Evolutionary conservation across 2,888 invertebrate genomes (phyloP).

Genomic region (Philonicus albiceps): DNA sequence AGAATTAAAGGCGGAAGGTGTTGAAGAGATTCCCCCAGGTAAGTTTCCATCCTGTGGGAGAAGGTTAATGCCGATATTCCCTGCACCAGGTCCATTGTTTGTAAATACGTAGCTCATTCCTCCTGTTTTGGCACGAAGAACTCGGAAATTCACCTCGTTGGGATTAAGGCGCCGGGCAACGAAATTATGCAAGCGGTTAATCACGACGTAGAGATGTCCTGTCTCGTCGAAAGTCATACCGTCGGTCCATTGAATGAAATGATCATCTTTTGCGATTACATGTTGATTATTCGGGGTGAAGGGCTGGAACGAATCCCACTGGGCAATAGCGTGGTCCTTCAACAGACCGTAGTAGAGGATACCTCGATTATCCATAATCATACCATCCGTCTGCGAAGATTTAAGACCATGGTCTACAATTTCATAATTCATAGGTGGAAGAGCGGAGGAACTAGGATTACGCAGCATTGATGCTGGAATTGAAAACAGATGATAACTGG

Average conservation of each 20-base stretch:
- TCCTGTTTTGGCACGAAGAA: constrained; percentile 70
- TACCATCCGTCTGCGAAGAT: constrained; percentile 75
- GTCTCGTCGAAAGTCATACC: constrained; percentile 69
- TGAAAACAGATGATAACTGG: constrained; percentile 73
- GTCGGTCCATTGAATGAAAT: constrained; percentile 77
- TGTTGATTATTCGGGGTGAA: constrained; percentile 68
- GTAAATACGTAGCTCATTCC: constrained; percentile 72
- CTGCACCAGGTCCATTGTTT: constrained; percentile 50
- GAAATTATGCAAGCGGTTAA: constrained; percentile 75
- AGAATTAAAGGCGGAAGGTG: constrained; percentile 52
- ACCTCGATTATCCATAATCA: constrained; percentile 77
- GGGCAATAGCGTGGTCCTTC: constrained; percentile 73
- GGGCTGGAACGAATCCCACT: constrained; percentile 72
- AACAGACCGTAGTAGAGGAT: constrained; percentile 75
- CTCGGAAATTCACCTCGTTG: constrained; percentile 72
- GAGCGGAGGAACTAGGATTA: constrained; percentile 64
- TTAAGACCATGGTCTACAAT: constrained; percentile 71
- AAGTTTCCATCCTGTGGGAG: constrained; percentile 50
- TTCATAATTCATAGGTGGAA: constrained; percentile 56
- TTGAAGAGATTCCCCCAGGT: constrained; percentile 52
- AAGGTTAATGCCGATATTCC: constrained; percentile 50
- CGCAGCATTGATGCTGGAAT: constrained; percentile 70
- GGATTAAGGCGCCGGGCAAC: constrained; percentile 69
- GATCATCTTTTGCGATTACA: constrained; percentile 72
- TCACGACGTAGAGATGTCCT: constrained; percentile 72